These are phyloP conservation scores for Hypomecis atomaria DNA, from an alignment of 2,888 invertebrate species.

Conservation along the genomic window DNA sequence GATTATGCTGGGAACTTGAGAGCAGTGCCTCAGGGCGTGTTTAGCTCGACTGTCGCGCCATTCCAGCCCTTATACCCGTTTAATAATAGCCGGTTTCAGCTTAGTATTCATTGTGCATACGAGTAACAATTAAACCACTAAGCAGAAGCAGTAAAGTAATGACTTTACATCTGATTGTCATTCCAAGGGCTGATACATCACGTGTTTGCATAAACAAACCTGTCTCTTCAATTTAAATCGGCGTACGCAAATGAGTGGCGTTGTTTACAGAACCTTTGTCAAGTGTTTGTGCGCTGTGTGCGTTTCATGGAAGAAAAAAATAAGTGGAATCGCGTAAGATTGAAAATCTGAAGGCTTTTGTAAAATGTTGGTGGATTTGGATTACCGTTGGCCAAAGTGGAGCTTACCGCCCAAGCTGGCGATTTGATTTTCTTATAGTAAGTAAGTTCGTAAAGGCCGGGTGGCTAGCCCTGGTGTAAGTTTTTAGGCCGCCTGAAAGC, in stretches of 20 bases:
- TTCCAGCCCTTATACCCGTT: conserved; percentile 11
- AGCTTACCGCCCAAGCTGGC: too few species aligned
- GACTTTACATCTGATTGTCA: conserved; percentile 47
- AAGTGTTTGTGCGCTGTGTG: conserved; percentile 21
- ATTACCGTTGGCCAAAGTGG: too few species aligned
- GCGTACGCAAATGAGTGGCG: conserved; percentile 27
- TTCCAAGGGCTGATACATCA: conserved; percentile 48
- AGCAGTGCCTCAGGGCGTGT: conserved; percentile 23
- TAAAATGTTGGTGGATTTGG: too few species aligned
- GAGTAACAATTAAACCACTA: conserved; percentile 33
- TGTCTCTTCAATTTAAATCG: conserved; percentile 46
- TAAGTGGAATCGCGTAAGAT: too few species aligned
- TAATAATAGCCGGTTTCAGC: conserved; percentile 14
- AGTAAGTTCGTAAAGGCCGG: too few species aligned
- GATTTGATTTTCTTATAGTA: too few species aligned
- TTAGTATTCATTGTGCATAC: conserved; percentile 27
- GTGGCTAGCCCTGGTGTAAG: too few species aligned
- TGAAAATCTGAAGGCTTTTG: too few species aligned
- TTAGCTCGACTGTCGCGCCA: conserved; percentile 15
- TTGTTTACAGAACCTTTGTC: conserved; percentile 31
- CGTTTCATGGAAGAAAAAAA: neutral
- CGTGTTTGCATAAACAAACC: conserved; percentile 46
- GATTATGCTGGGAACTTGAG: conserved; percentile 27
- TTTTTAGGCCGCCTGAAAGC: too few species aligned
- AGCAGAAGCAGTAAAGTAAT: conserved; percentile 41